Conservation (phyloP, 1,140 invertebrate species). For the Bathynomus jamesi region DNA sequence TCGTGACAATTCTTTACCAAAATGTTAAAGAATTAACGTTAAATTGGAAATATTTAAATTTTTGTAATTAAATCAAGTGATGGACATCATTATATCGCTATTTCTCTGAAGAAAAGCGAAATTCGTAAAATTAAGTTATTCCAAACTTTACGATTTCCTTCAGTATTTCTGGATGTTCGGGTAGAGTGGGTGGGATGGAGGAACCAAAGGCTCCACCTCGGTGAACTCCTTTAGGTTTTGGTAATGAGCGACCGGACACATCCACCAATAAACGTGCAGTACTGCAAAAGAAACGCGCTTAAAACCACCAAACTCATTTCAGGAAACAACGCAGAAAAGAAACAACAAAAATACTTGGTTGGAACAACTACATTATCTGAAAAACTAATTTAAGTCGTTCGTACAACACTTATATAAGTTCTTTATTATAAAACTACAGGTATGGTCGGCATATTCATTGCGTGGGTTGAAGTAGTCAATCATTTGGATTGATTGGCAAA, state of each 20-base stretch:
- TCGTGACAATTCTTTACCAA: too few species aligned
- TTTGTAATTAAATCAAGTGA: not conserved
- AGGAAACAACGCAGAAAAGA: too few species aligned
- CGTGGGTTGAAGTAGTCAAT: too few species aligned
- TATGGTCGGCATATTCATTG: too few species aligned
- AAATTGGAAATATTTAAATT: not conserved
- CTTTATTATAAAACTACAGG: too few species aligned
- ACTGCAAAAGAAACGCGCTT: slow-evolving; percentile 10
- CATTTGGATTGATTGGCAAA: too few species aligned
- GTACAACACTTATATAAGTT: too few species aligned
- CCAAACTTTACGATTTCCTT: not conserved
- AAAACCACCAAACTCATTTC: too few species aligned
- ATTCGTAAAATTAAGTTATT: not conserved
- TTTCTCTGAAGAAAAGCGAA: not conserved
- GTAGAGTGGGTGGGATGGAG: slow-evolving; percentile 23
- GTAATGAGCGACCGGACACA: slow-evolving; percentile 34
- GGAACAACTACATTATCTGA: too few species aligned
- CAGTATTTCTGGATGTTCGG: slow-evolving; percentile 30
- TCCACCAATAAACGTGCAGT: slow-evolving; percentile 35
- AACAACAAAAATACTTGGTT: too few species aligned
- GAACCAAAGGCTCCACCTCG: slow-evolving; percentile 23
- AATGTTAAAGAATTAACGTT: not conserved
- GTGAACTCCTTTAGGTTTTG: slow-evolving; percentile 27
- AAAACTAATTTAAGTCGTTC: too few species aligned
- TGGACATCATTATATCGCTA: not conserved